Percentiles rank a stretch among this genome's conserved stretches.
Evolutionary conservation across 2,888 invertebrate genomes (phyloP).

Genomic region (Acanthacorydalis orientalis): DNA sequence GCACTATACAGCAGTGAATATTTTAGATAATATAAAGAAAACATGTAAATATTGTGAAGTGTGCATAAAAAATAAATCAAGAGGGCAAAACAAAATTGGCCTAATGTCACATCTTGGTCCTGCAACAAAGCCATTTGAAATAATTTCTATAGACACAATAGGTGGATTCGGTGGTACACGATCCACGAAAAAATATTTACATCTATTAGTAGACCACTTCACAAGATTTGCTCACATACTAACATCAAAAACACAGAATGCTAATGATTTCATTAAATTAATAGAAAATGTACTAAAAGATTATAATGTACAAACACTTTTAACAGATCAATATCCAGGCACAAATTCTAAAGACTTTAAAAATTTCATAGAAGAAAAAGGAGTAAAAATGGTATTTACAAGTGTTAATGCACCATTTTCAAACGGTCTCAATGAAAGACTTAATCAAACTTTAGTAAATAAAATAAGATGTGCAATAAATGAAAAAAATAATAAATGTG

Average conservation of each 20-base stretch:
- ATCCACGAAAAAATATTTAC: conserved; percentile 17
- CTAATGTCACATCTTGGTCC: conserved; percentile 12
- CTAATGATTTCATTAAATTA: conserved; percentile 16
- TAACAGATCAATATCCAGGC: conserved; percentile 17
- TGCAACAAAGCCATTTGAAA: conserved; percentile 14
- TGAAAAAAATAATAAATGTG: neutral
- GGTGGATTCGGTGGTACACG: conserved; percentile 17
- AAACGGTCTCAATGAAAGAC: neutral
- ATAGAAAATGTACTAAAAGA: conserved; percentile 10
- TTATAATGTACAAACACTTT: conserved; percentile 12
- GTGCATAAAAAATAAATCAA: conserved; percentile 16
- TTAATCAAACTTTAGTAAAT: neutral
- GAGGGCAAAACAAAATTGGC: conserved; percentile 12
- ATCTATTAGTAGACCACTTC: conserved; percentile 17
- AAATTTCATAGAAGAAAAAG: conserved; percentile 12
- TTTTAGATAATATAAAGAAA: conserved; percentile 7
- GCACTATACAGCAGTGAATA: conserved; percentile 4
- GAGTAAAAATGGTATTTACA: conserved; percentile 10
- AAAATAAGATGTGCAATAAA: conserved; percentile 2
- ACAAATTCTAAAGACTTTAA: conserved; percentile 17
- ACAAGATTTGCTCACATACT: conserved; percentile 16
- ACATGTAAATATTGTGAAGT: conserved; percentile 9
- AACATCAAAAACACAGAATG: conserved; percentile 15
- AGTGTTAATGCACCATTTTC: conserved; percentile 9
- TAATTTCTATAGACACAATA: conserved; percentile 17